These are phyloP conservation scores for Erpobdella octoculata DNA, from an alignment of 2,888 invertebrate genomes.

Conservation along the genomic window DNA sequence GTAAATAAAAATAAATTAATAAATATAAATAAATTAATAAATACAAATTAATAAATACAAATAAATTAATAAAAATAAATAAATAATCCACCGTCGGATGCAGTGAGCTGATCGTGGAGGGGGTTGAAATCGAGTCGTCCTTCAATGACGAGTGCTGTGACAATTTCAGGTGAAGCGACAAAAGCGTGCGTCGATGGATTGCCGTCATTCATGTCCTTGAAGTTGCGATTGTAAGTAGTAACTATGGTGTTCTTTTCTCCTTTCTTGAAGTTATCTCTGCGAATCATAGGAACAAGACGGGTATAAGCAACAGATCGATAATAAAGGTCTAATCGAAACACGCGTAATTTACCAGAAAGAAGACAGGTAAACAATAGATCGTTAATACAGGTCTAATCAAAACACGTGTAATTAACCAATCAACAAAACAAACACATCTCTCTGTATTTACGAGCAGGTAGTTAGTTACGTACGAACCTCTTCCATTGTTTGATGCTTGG, in stretches of 20 bases:
- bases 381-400: no score
- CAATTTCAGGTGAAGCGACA: constrained; percentile 93
- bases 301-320: no score
- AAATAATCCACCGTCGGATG: constrained; percentile 56
- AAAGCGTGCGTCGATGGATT: constrained; percentile 93
- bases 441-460: no score
- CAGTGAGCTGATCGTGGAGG: constrained; percentile 73
- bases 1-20: neutral
- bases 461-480: no score
- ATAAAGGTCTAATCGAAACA: no score
- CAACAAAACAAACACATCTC: no score
- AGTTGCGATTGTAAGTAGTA: constrained; percentile 97
- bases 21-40: no score
- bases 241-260: constrained; percentile 99
- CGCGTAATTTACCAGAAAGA: no score
- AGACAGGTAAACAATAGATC: no score
- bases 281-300: no score
- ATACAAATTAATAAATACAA: no score
- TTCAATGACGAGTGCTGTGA: constrained; percentile 85
- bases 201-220: constrained; percentile 83
- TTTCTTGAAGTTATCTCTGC: constrained; percentile 81
- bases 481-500: constrained; percentile 99
- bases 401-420: no score
- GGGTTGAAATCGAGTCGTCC: constrained; percentile 86
- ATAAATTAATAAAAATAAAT: neutral